Evolutionary conservation across 2,888 invertebrate species (phyloP).

Genomic region (Limnephilus lunatus): DNA sequence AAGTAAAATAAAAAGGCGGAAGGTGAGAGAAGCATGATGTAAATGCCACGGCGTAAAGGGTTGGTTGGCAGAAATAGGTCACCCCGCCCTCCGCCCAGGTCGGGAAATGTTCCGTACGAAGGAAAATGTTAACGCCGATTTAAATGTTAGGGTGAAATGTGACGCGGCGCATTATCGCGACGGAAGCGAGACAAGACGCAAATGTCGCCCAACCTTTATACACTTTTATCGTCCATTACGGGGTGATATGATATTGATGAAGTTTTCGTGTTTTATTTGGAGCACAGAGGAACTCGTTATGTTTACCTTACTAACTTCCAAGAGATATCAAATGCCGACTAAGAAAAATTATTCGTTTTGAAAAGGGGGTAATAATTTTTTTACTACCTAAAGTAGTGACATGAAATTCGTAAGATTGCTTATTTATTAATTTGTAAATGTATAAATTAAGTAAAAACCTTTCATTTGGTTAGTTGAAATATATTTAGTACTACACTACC

Average conservation of each 20-base stretch:
- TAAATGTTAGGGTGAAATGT: slow-evolving; percentile 49
- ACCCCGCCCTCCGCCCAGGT: background rate
- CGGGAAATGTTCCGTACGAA: slow-evolving; percentile 39
- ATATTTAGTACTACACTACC: too few species aligned
- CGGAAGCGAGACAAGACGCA: slow-evolving; percentile 43
- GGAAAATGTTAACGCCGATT: slow-evolving; percentile 49
- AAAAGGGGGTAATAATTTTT: background rate
- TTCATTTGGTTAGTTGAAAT: background rate
- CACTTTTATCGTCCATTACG: slow-evolving; percentile 40
- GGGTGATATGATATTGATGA: slow-evolving; percentile 40
- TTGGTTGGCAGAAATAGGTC: slow-evolving; percentile 20
- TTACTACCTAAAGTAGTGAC: background rate
- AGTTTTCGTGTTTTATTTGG: slow-evolving; percentile 22
- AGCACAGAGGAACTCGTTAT: too few species aligned
- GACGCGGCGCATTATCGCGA: slow-evolving; percentile 43
- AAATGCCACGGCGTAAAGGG: background rate
- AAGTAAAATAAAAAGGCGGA: background rate
- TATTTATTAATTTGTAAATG: too few species aligned
- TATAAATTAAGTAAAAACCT: background rate
- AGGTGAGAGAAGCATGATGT: background rate
- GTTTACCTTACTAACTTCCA: background rate
- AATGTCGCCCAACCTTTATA: slow-evolving; percentile 33
- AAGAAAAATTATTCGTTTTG: background rate
- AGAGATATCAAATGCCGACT: background rate
- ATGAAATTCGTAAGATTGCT: background rate